Evolutionary conservation across 2,113 vertebrate genomes (phyloP).

Genomic region (Antechinus flavipes): DNA sequence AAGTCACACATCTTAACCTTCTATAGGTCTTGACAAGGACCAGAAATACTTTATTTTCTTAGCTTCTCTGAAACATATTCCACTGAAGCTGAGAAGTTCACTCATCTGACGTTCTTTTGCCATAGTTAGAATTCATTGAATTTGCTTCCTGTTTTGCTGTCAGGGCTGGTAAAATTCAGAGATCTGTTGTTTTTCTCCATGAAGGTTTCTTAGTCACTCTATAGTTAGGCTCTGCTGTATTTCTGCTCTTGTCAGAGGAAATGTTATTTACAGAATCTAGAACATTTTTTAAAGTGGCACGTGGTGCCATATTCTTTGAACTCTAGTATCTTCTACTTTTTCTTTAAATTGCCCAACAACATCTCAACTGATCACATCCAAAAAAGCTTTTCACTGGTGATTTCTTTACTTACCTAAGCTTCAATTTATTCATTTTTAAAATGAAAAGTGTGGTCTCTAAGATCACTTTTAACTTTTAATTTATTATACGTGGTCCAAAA

Average conservation of each 20-base stretch:
- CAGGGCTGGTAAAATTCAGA: background rate
- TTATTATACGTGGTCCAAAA: background rate
- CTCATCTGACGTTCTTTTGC: background rate
- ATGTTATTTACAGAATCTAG: no score
- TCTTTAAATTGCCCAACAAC: background rate
- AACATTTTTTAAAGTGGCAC: background rate
- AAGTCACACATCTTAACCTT: background rate
- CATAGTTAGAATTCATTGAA: background rate
- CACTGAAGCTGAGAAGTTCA: background rate
- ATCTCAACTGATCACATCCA: background rate
- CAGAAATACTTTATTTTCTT: background rate
- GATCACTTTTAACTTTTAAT: slow-evolving; percentile 6
- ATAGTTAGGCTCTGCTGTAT: background rate
- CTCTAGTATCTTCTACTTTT: background rate
- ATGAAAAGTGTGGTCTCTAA: background rate
- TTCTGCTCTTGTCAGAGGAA: background rate
- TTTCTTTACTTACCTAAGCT: slow-evolving; percentile 14
- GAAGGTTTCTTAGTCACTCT: background rate
- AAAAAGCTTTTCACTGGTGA: background rate
- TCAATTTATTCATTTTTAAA: slow-evolving; percentile 39
- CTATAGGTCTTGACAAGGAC: background rate
- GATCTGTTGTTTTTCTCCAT: background rate
- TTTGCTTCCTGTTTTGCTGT: background rate
- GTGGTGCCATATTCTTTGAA: background rate
- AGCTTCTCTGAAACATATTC: background rate